Evolutionary conservation across 53 echinoderm and acorn worm genomes (phyloP).

Genomic region (Glandiceps talaboti): DNA sequence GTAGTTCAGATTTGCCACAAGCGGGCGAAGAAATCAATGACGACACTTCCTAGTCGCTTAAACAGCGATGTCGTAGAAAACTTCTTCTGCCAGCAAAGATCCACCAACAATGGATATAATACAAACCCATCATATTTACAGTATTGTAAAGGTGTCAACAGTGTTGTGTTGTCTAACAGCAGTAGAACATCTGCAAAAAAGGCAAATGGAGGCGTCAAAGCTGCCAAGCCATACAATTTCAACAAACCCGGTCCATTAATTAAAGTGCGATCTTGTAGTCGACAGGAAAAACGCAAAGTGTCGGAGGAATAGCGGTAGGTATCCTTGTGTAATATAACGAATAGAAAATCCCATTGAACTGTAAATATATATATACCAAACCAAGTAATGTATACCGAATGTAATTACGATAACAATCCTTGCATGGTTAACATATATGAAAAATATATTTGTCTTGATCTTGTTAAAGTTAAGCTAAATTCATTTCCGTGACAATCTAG

Average conservation of each 20-base stretch:
- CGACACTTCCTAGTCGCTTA: slow-evolving; percentile 3
- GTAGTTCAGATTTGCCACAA: slow-evolving; percentile 11
- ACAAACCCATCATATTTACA: slow-evolving; percentile 10
- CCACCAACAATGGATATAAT: not conserved
- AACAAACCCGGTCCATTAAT: not conserved
- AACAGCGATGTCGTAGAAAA: slow-evolving; percentile 13
- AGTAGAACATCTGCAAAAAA: slow-evolving; percentile 1
- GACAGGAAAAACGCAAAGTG: too few species aligned
- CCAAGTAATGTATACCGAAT: too few species aligned
- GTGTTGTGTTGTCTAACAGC: slow-evolving; percentile 4
- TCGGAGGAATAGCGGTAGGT: too few species aligned
- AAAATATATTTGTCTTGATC: too few species aligned
- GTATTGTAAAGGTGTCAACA: slow-evolving; percentile 8
- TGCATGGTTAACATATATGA: too few species aligned
- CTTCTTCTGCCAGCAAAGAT: slow-evolving; percentile 14
- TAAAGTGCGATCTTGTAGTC: too few species aligned
- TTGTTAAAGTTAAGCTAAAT: too few species aligned
- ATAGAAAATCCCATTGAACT: too few species aligned
- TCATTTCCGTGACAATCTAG: too few species aligned
- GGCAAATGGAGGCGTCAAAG: not conserved
- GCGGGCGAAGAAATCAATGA: slow-evolving; percentile 8
- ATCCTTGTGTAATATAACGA: too few species aligned
- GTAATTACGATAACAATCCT: too few species aligned
- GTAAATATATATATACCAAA: too few species aligned
- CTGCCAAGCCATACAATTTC: slow-evolving; percentile 4